Base-by-base conservation (phyloP, 2,113 vertebrate species). In the Ancistrus triradiatus region DNA sequence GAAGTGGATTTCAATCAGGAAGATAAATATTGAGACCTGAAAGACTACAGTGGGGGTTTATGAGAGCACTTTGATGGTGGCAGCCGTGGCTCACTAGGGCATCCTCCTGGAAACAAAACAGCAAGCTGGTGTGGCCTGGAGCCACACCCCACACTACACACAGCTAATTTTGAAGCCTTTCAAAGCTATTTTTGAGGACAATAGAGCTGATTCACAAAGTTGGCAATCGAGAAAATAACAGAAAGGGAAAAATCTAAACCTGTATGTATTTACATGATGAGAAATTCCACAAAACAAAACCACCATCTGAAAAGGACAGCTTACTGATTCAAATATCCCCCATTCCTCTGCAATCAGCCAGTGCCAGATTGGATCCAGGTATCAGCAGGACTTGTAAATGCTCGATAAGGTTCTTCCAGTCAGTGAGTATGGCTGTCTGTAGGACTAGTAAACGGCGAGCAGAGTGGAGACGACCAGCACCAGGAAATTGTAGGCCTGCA, bases 201-300 rank as follows among this genome's bases (percentile, higher is more conserved):
- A 87, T 88, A 89, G 87, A 87, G 92, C 89, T 91, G 90, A 90
- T 91, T 92, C 88, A 92, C 88, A 92, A 92, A 83, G 88, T 90
- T 87, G 89, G 91, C 88, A 84, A 81, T 80, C 72, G 74, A 59
- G 76, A 75, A 78, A 80, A 21, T 47, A 61, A 69, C 74, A 59
- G 61, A 65, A 57, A 33, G 40, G 7, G 22, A 15, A 37, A 27
- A 17, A 7, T 76, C n/a, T 76, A 38, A 69, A 83, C 82, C 86
- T 83, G 80, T 89, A 91, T 85, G 86, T 95, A 97, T 98, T 95
- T 97, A 98, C 94, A 98, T 88, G 90, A 90, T 89, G 89, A 92
- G 87, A 91, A 85, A 90, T 87, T 89, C 85, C 89, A 92, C 90
- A 84, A 83, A 87, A 89, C 53, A 51, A 59, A 78, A 78, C 33